phyloP scores from a whole-genome alignment of 2,113 vertebrate species.

The Lepus timidus region DNA sequence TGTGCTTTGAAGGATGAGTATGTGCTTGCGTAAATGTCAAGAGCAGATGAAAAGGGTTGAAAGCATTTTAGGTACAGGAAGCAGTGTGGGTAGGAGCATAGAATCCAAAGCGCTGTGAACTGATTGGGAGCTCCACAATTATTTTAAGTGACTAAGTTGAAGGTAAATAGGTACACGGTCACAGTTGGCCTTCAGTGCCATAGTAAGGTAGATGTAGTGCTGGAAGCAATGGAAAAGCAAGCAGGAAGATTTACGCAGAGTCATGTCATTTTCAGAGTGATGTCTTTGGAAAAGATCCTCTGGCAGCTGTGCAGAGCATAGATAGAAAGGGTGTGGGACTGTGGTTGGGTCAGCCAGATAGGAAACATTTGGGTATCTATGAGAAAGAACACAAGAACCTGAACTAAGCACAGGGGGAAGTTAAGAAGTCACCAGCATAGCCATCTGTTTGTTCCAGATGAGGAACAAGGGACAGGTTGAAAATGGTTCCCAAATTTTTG shows the following conservation, averaged over 20 bases:
- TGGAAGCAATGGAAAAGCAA: neutral
- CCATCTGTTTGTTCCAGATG: neutral
- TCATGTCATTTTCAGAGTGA: neutral
- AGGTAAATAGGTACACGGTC: neutral
- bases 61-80: neutral
- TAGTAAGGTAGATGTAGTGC: neutral
- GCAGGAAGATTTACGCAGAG: neutral
- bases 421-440: neutral
- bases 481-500: neutral
- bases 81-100: neutral
- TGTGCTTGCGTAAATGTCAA: constrained; percentile 12
- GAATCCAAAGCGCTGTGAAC: neutral
- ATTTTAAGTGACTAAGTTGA: neutral
- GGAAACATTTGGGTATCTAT: neutral
- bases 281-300: neutral
- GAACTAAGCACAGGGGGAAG: neutral
- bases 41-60: neutral
- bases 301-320: neutral
- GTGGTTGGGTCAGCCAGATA: neutral
- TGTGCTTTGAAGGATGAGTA: constrained; percentile 19
- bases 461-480: neutral
- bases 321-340: neutral
- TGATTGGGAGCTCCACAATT: neutral
- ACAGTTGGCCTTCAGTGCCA: neutral
- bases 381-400: neutral